Conservation (phyloP, 2,888 invertebrate genomes). For the Helicoverpa assulta region DNA sequence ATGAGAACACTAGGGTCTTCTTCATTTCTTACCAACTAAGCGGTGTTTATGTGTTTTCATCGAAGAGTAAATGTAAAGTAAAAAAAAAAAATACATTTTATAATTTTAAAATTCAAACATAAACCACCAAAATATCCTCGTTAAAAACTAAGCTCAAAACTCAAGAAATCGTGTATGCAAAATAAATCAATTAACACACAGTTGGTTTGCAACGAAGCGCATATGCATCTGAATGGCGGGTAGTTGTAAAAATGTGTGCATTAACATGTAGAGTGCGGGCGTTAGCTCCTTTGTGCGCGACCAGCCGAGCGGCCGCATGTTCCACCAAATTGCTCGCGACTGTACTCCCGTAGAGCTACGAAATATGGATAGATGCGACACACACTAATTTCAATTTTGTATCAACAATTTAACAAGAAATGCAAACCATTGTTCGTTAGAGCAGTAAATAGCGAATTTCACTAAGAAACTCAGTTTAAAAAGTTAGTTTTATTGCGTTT, state of each 20-base stretch:
- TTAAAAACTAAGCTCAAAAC: background rate
- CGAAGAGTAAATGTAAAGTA: background rate
- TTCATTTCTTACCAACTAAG: too few relatives aligned
- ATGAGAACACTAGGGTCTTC: too few relatives aligned
- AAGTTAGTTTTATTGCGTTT: too few relatives aligned
- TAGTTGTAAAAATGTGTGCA: conserved; percentile 44
- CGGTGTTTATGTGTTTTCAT: background rate
- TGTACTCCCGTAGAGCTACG: background rate
- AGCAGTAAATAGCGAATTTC: too few relatives aligned
- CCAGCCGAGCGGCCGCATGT: conserved; percentile 24
- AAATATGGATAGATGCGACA: background rate
- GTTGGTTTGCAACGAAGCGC: conserved; percentile 24
- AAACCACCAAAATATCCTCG: background rate
- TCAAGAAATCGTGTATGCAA: conserved; percentile 22
- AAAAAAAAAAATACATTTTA: background rate
- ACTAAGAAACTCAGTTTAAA: too few relatives aligned
- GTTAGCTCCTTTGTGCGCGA: conserved; percentile 40
- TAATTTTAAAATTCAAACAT: too few relatives aligned
- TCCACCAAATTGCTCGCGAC: conserved; percentile 42
- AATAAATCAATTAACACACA: conserved; percentile 48
- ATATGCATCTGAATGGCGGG: conserved; percentile 46
- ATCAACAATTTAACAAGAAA: background rate
- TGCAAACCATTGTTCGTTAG: background rate
- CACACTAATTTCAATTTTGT: too few relatives aligned
- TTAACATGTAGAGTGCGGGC: conserved; percentile 44